Base-by-base conservation (phyloP, 1,140 invertebrate species). In the Penaeus indicus region DNA sequence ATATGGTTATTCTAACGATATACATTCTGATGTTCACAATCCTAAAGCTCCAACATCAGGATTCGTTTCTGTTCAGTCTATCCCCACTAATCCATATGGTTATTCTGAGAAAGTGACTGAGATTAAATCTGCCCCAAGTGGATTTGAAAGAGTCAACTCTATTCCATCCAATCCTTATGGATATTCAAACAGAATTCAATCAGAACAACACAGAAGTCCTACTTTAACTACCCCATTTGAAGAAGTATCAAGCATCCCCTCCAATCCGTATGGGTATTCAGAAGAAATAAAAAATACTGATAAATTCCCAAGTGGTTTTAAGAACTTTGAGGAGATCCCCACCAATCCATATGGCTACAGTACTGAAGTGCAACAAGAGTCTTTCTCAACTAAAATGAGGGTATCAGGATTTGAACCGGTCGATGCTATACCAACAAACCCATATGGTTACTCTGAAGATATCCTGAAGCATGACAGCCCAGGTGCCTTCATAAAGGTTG, bases 71-170 rank as follows among this genome's bases (percentile, higher is more conserved):
- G 67, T 84, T 21, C 21, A 42, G 18, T 25, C 63, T 21, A 84
- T 84, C n/a, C n/a, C 63, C 8, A 72, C 82, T 21, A 84, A 84
- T 47, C 82, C 82, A 42, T 84, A 84, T 54, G 82, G 82, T 16
- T 81, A 60, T 60, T 21, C 79, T n/a, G 25, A 78, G 75, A 42
- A 78, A 19, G 75, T 78, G 75, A 27, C 21, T 13, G 47, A 38
- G 5, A 3, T 27, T 38, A 27, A 22, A 38, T 25, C 32, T 47
- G 75, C n/a, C 75, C 21, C 21, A 7, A 78, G 75, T 78, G 32
- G 75, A 21, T 78, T 78, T 78, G 75, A 78, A 47, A 22, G 16
- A 10, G 21, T 38, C 7, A 27, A 78, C 21, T 27, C 18, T 10
- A 78, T 78, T 10, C n/a, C 21, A 21, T 38, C n/a, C 18, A 78